Base-by-base conservation (phyloP, 1,140 invertebrate species). In the Sinonovacula constricta region DNA sequence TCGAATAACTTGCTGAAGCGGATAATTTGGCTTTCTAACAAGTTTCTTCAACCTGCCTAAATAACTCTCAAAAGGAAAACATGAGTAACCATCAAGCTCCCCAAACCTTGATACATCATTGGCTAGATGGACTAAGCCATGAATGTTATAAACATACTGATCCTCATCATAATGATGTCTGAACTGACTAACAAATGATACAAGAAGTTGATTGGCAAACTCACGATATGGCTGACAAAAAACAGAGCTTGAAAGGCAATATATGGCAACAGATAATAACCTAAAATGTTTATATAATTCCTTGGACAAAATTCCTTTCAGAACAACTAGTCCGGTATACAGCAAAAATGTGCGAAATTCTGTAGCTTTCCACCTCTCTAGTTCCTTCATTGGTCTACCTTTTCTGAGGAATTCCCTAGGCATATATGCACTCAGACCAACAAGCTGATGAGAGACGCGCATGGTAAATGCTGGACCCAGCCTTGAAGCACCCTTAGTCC, bases 341-440 rank as follows among this genome's bases (percentile, higher is more conserved):
- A 91, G 72, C 24, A 92, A 69, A 88, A 92, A 91, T 56, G 88
- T 87, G n/a, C 91, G 69, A 82, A 91, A 91, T 83, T 92, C 91
- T 18, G 90, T 92, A 15, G 91, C 90, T 86, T 92, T 92, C 88
- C 88, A 91, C 36, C 85, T 63, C 10, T 87, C 81, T 30, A 90
- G 22, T 24, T 91, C 87, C 26, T 65, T 34, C 12, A 92, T 78
- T 18, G 71, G 31, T 72, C 90, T 81, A 3, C 90, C 88, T 79
- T 91, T 88, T 65, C 90, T 75, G 51, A 54, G 63, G 88, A 92
- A 92, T 81, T 92, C 90, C 24, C 7, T 33, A 36, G 91, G 88
- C 30, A 84, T 26, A 45, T 10, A 45, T 45, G 39, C 18, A 10
- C 39, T 7, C 7, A 45, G 18, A 45, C 18, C 18, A 10, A 45